phyloP scores from a whole-genome alignment of 2,113 vertebrate species.

The Philantomba maxwellii region DNA sequence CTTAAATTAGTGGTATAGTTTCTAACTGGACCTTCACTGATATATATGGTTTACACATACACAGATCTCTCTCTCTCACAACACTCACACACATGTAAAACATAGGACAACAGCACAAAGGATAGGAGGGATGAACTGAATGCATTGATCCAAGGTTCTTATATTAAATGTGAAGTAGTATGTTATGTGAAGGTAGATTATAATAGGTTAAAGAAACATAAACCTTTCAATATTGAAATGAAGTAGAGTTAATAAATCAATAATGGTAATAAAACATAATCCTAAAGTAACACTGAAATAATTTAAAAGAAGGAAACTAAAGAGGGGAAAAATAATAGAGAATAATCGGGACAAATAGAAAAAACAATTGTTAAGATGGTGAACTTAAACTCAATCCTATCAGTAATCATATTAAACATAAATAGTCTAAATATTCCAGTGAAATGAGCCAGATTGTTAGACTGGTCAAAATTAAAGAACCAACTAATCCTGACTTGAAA shows the following conservation, averaged over 20 bases:
- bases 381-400: background rate
- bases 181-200: background rate
- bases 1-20: background rate
- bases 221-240: background rate
- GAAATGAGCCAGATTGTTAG: background rate
- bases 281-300: background rate
- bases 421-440: background rate
- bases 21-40: background rate
- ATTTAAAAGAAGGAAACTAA: background rate
- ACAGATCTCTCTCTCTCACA: background rate
- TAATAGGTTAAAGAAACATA: background rate
- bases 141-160: background rate
- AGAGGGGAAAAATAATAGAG: background rate
- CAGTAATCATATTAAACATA: background rate
- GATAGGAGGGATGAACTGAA: background rate
- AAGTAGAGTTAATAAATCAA: background rate
- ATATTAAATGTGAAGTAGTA: background rate
- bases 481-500: background rate
- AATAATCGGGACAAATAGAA: background rate
- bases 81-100: background rate
- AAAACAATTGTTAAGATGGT: background rate
- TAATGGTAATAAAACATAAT: background rate
- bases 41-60: background rate
- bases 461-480: background rate
- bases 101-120: background rate